Evolutionary conservation across 2,113 vertebrate species (phyloP).

Genomic region (Lynx canadensis): DNA sequence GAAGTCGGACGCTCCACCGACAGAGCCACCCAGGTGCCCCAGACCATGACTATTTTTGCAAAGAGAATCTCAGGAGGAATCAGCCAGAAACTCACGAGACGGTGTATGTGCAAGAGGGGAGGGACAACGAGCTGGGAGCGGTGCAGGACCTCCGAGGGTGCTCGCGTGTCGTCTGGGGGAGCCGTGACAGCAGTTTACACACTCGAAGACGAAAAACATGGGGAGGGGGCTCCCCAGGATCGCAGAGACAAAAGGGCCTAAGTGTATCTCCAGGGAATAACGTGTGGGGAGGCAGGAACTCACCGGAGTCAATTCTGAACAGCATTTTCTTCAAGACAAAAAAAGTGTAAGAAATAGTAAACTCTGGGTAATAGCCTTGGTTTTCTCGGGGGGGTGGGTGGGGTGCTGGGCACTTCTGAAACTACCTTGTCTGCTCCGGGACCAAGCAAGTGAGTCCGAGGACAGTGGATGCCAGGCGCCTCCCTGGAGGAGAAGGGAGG

Average conservation of each 20-base stretch:
- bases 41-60: background rate
- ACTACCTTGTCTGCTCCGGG: background rate
- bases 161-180: background rate
- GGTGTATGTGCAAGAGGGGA: background rate
- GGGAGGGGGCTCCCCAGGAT: background rate
- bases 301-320: background rate
- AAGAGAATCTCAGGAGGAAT: background rate
- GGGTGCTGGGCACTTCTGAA: background rate
- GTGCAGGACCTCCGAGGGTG: background rate
- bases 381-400: background rate
- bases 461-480: background rate
- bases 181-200: background rate
- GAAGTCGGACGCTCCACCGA: too few relatives aligned
- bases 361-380: background rate
- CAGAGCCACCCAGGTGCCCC: too few relatives aligned
- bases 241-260: background rate
- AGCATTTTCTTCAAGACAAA: background rate
- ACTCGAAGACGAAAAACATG: background rate
- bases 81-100: rapidly evolving
- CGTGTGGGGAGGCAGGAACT: background rate
- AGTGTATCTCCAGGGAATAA: background rate
- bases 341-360: background rate
- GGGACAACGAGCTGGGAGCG: rapidly evolving
- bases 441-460: background rate
- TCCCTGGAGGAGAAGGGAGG: background rate